A percentile compares a stretch with the other conserved stretches of the same genome.
Evolutionary conservation across 2,888 invertebrate species (phyloP).

Genomic region (Polietes domitor): DNA sequence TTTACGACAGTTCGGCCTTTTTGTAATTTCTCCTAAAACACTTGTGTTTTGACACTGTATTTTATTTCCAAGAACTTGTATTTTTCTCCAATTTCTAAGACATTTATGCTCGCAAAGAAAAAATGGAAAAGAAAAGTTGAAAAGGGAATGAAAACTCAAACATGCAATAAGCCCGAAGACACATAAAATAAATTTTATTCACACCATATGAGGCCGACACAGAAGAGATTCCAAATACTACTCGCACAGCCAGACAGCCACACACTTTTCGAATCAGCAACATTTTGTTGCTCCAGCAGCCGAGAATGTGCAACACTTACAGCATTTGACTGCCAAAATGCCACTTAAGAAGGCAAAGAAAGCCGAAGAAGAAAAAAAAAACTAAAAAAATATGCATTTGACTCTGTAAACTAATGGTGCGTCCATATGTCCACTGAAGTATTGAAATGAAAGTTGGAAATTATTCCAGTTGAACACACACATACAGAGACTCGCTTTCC

Average conservation of each 20-base stretch:
- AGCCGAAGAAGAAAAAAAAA: no score
- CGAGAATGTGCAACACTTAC: slow-evolving; percentile 59
- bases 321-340: slow-evolving; percentile 64
- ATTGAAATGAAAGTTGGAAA: slow-evolving; percentile 28
- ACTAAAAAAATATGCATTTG: background rate
- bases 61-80: slow-evolving; percentile 30
- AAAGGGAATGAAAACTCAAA: background rate
- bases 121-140: background rate
- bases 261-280: slow-evolving; percentile 1
- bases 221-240: no score
- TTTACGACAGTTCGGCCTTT: slow-evolving; percentile 61
- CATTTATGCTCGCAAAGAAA: background rate
- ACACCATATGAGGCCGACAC: slow-evolving; percentile 34
- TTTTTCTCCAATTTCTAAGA: background rate
- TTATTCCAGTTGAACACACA: background rate
- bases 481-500: no score
- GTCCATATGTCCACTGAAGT: background rate
- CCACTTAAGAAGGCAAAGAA: slow-evolving; percentile 54
- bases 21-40: slow-evolving; percentile 58
- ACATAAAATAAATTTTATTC: slow-evolving; percentile 40
- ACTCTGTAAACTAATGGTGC: slow-evolving; percentile 24
- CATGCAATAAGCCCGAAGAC: slow-evolving; percentile 14
- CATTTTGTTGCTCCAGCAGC: background rate
- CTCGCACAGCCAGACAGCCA: background rate
- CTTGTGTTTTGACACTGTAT: slow-evolving; percentile 50